These are phyloP conservation scores for Anthopleura sola DNA, from an alignment of 64 coral and sea anemone genomes.

Conservation along the genomic window DNA sequence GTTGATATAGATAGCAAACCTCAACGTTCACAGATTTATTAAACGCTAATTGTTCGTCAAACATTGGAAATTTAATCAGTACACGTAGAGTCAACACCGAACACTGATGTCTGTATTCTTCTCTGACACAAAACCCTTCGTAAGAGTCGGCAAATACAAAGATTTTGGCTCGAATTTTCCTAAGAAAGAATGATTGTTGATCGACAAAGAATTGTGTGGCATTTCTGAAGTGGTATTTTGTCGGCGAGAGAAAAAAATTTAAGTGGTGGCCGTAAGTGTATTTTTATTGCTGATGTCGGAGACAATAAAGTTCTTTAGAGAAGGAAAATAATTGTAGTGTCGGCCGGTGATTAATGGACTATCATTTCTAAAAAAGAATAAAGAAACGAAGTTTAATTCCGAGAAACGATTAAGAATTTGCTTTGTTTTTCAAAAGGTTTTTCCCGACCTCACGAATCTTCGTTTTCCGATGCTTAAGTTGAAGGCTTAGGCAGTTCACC, in stretches of 20 bases:
- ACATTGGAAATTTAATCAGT: background rate
- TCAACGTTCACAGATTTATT: background rate
- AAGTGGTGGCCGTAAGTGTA: background rate
- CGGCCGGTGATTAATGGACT: background rate
- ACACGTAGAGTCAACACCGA: background rate
- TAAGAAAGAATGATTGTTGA: background rate
- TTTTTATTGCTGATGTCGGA: conserved; percentile 17
- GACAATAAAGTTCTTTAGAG: background rate
- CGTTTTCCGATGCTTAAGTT: background rate
- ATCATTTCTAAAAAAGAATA: background rate
- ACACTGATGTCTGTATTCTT: background rate
- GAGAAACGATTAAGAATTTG: background rate
- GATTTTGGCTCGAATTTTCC: background rate
- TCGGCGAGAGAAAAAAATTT: background rate
- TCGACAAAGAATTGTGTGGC: background rate
- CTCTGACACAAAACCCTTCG: background rate
- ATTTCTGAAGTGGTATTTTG: conserved; percentile 7
- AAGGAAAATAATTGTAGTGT: conserved; percentile 6
- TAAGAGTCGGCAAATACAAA: background rate
- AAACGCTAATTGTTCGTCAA: background rate
- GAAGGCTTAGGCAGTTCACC: background rate
- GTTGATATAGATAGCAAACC: background rate
- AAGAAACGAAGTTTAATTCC: background rate
- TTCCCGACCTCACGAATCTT: background rate
- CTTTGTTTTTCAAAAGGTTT: background rate